phyloP scores from a whole-genome alignment of 92 coral and sea anemone species.

The Epizoanthus stellaris region DNA sequence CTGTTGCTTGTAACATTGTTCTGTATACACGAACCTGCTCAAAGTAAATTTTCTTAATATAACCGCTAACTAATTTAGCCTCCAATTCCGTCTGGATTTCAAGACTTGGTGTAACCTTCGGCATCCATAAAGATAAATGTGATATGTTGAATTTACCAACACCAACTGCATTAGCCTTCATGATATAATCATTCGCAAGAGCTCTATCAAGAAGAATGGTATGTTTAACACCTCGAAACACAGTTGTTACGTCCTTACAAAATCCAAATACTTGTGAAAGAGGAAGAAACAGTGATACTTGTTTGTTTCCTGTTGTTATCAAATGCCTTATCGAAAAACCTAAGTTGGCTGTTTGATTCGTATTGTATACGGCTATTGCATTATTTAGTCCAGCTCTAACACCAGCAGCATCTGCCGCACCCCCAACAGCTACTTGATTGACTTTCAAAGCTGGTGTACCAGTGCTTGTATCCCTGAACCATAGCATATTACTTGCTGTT shows the following conservation, averaged over 20 bases:
- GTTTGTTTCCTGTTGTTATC: slow-evolving; percentile 17
- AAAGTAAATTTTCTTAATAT: slow-evolving; percentile 11
- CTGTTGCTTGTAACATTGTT: slow-evolving; percentile 26
- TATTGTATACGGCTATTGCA: neutral
- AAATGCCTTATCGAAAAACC: no score
- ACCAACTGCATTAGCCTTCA: slow-evolving; percentile 11
- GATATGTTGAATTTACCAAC: slow-evolving; percentile 9
- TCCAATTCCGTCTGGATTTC: slow-evolving; percentile 18
- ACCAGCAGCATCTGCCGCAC: neutral
- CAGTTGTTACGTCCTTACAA: slow-evolving; percentile 15
- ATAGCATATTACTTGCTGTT: neutral
- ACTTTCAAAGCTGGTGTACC: slow-evolving; percentile 9
- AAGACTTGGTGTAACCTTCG: neutral
- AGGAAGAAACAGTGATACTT: slow-evolving; percentile 7
- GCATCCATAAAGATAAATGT: neutral
- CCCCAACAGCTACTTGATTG: neutral
- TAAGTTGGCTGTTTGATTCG: slow-evolving; percentile 9
- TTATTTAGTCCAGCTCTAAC: neutral
- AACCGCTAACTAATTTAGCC: neutral
- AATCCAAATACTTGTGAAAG: slow-evolving; percentile 9
- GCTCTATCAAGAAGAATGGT: neutral
- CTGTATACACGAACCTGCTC: slow-evolving; percentile 23
- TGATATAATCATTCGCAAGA: neutral
- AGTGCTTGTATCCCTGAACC: slow-evolving; percentile 21
- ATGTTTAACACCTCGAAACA: slow-evolving; percentile 23